Base-by-base conservation (phyloP, 2,888 invertebrate species). In the Diaprepes abbreviatus region DNA sequence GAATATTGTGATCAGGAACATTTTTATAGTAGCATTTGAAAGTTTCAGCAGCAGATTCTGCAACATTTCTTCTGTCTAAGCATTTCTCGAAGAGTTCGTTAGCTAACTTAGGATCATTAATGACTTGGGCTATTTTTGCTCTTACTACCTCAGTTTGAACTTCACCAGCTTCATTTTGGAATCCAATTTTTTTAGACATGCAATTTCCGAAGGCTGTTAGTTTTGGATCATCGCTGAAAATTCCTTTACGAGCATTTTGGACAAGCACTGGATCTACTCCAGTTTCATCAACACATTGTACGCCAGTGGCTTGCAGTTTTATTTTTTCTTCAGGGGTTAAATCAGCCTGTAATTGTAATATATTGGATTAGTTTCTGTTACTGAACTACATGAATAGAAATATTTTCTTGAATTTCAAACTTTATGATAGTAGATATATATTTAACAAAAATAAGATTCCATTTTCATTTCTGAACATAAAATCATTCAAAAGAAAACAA, bases 311-410 rank as follows among this genome's bases (percentile, higher is more conserved):
- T 28, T 71, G 60, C 6, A 78, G 14, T 63, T 76, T 77, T 31
- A 72, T 66, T 36, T 73, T 76, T 72, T 79, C 77, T 57, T 81
- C 79, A 9, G 75, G 74, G n/a, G 77, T 77, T 1, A 80, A 52
- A 0, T 72, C 71, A 21, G 75, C 77, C 79, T 79, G 55, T 35
- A 74, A 38, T 35, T 17, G 19, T 1, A 9, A 35, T 33, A 55
- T n/a, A 14, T n/a, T n/a, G n/a, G n/a, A n/a, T n/a, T n/a, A n/a
- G n/a, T n/a, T n/a, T n/a, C n/a, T n/a, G n/a, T n/a, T n/a, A n/a
- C n/a, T n/a, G n/a, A n/a, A n/a, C n/a, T n/a, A n/a, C n/a, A n/a
- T n/a, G n/a, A n/a, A n/a, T n/a, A n/a, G n/a, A n/a, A n/a, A n/a
- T n/a, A n/a, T n/a, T n/a, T n/a, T n/a, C n/a, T n/a, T n/a, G n/a